A percentile compares a stretch with the other conserved stretches of the same genome.
Conservation (phyloP, 2,113 vertebrate species). For the Podiceps cristatus region DNA sequence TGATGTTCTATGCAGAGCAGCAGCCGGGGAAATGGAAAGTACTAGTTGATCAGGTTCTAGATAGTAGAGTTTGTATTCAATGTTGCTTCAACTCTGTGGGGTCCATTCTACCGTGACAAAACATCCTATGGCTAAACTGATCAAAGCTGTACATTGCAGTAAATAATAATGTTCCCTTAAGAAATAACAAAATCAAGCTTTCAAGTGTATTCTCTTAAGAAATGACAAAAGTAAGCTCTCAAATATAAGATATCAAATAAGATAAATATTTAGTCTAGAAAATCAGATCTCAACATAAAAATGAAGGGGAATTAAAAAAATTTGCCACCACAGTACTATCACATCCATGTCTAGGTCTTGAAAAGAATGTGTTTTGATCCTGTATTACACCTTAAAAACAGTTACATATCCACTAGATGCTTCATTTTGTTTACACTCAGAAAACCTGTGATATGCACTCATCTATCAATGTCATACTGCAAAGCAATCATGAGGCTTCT, state of each 20-base stretch:
- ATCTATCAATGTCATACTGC: not conserved
- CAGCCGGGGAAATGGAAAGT: not conserved
- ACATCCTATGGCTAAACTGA: not conserved
- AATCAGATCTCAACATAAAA: not conserved
- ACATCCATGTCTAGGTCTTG: not conserved
- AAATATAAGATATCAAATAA: not conserved
- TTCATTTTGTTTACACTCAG: conserved; percentile 8
- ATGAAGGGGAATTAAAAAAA: not conserved
- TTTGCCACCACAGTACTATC: not conserved
- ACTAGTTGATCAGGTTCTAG: not conserved
- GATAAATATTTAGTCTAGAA: not conserved
- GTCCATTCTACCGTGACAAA: not conserved
- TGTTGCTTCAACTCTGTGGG: not conserved
- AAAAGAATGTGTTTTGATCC: not conserved
- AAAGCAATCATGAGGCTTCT: conserved; percentile 18
- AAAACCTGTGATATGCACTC: not conserved
- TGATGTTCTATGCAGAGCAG: not conserved
- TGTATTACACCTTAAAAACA: not conserved
- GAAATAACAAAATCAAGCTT: not conserved
- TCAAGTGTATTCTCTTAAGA: not conserved
- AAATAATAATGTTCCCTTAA: not conserved
- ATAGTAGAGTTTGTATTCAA: not conserved
- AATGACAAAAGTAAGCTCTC: not conserved
- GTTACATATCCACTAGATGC: not conserved
- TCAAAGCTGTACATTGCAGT: not conserved